Base-by-base conservation (phyloP, 2,888 invertebrate genomes). In the Microplitis manilae region DNA sequence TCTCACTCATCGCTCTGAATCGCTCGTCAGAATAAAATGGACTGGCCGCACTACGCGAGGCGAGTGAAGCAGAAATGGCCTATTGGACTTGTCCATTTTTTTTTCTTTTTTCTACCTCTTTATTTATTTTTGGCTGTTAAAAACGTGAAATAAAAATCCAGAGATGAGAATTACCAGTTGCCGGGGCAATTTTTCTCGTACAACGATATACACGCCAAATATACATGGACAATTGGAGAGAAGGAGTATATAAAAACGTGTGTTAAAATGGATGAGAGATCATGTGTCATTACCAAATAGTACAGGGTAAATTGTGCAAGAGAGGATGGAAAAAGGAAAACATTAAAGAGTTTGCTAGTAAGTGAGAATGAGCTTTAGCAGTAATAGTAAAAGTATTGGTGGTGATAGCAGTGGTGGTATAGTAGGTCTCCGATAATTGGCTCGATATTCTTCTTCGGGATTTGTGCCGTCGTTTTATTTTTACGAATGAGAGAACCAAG, bases 21-120 rank as follows among this genome's bases (percentile, higher is more conserved):
- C 38, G 72, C 60, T 50, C 20, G 40, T 72, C 70, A 72, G 62
- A 61, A 30, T n/a, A 65, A 65, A 73, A 73, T 73, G 73, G 30
- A 73, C 73, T 73, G 73, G 64, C 30, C 41, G 41, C 65, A 40
- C n/a, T 39, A 68, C 15, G 68, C 39, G 41, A 68, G 62, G 5
- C 62, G 17, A 68, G 50, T 50, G 50, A 50, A 50, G 70, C 70
- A 70, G 41, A 70, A 70, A 70, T 70, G 70, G 70, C 50, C 70
- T 70, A 60, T 50, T 70, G 70, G 73, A 38, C 30, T 64, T 64
- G 68, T 41, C 39, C 41, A 40, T 68, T 40, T 72, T 40, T 41
- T 40, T 17, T 64, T 39, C 13, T 61, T 30, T 38, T 70, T 60
- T n/a, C 9, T 30, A 9, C 39, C 67, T 67, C 13, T 13, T 38